Base-by-base conservation (phyloP, 2,888 invertebrate species). In the Tetanocera ferruginea region DNA sequence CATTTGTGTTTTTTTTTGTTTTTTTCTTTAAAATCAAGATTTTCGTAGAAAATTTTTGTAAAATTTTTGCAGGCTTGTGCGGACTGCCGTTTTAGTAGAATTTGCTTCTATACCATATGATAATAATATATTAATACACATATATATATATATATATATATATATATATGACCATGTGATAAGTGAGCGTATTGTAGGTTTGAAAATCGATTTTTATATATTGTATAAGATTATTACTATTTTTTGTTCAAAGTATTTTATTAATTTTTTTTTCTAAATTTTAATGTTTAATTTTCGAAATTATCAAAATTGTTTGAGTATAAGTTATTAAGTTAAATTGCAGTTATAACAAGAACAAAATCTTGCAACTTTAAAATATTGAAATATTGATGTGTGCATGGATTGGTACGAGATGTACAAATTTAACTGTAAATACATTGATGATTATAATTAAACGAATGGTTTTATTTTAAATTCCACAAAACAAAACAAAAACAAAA, bases 381-480 rank as follows among this genome's bases (percentile, higher is more conserved):
- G 9, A 25, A 23, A 60, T 60, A 60, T 43, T 23, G n/a, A 67
- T 67, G 34, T 67, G 34, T 37, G 67, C 19, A 19, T 14, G 23
- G 60, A 28, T 19, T 37, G n/a, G 5, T 67, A 43, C 11, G 52
- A 25, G 9, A 9, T 52, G 28, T 72, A 66, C 28, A 71, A 71
- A 31, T 78, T 69, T 37, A 76, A 19, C 49, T 78, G 66, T 67
- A 76, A 71, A 71, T 62, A 76, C 72, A 78, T 76, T 76, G 76
- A 72, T 76, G 25, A 76, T 75, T 25, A 64, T 76, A 31, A 76
- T 78, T 78, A 72, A 78, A 78, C 75, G 78, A 78, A 60, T n/a
- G 70, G 28, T 78, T 66, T 78, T 78, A 49, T 78, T 72, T 72
- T 34, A 76, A 78, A 72, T 55, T 31, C 55, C n/a, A 57, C 14